Percentiles rank a stretch among this genome's conserved stretches.
phyloP scores from a whole-genome alignment of 1,140 invertebrate genomes.

The Gryon sp. region DNA sequence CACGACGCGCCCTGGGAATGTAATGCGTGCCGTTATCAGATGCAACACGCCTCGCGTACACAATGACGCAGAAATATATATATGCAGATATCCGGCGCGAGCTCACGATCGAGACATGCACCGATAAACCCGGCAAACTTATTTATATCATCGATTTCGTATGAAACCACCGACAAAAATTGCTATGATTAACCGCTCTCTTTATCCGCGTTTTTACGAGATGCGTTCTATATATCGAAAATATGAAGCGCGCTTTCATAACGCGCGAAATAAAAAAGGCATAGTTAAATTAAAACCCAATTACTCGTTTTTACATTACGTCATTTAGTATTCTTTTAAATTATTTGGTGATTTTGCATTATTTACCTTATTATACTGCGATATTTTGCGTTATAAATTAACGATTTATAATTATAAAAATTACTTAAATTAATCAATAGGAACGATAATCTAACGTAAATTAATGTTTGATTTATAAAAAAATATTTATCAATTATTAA shows the following conservation, averaged over 20 bases:
- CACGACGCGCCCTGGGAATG: constrained; percentile 56
- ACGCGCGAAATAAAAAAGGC: constrained; percentile 3
- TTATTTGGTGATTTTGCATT: background rate
- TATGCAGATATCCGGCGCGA: constrained; percentile 30
- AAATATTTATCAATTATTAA: too few relatives aligned
- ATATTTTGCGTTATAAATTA: background rate
- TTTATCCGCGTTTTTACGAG: constrained; percentile 19
- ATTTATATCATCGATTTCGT: constrained; percentile 40
- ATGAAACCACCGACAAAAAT: constrained; percentile 26
- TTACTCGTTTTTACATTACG: constrained; percentile 16
- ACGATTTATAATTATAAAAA: too few relatives aligned
- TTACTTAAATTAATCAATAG: too few relatives aligned
- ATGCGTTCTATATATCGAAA: background rate
- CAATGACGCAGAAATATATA: constrained; percentile 35
- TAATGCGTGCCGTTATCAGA: constrained; percentile 63
- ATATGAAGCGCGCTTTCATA: constrained; percentile 14
- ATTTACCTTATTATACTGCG: too few relatives aligned
- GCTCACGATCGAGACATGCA: constrained; percentile 39
- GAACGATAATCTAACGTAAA: too few relatives aligned
- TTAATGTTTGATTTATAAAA: too few relatives aligned
- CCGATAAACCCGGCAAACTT: constrained; percentile 31
- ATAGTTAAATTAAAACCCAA: constrained; percentile 40
- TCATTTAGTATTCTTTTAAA: constrained; percentile 5
- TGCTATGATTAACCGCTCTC: constrained; percentile 39
- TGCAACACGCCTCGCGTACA: constrained; percentile 55